phyloP scores from a whole-genome alignment of 37 sponge, comb jelly and placozoan species.

The Spongilla lacustris region DNA sequence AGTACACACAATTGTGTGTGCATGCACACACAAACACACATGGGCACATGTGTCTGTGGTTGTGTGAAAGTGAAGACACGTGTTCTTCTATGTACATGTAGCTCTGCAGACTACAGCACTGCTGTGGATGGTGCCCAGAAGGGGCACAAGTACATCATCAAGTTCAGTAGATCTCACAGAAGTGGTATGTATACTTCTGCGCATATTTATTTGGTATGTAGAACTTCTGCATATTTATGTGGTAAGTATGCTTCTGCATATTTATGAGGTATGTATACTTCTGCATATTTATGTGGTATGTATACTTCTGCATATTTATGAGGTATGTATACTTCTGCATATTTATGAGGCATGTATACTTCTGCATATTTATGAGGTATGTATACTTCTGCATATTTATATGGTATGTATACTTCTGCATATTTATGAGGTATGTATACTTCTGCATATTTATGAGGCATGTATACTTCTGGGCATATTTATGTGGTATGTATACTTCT shows the following conservation, averaged over 20 bases:
- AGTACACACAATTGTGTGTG: no score
- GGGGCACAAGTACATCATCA: constrained; percentile 13
- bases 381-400: constrained; percentile 31
- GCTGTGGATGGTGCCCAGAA: neutral
- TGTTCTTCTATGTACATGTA: neutral
- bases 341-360: constrained; percentile 50
- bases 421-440: no score
- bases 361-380: constrained; percentile 49
- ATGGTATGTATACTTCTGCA: neutral
- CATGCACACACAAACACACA: neutral
- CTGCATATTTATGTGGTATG: neutral
- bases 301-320: constrained; percentile 3
- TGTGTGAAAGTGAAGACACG: neutral
- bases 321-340: constrained; percentile 47
- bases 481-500: no score
- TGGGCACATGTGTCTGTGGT: neutral
- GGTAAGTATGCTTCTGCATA: no score
- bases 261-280: neutral
- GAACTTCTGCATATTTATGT: no score
- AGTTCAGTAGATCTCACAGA: neutral
- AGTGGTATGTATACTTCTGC: constrained; percentile 6
- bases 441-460: no score
- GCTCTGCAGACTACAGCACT: constrained; percentile 22
- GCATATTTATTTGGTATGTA: no score
- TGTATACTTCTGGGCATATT: no score